These are phyloP conservation scores for Holothuria glaberrima DNA, from an alignment of 35 echinoderm and acorn worm species.

Conservation along the genomic window DNA sequence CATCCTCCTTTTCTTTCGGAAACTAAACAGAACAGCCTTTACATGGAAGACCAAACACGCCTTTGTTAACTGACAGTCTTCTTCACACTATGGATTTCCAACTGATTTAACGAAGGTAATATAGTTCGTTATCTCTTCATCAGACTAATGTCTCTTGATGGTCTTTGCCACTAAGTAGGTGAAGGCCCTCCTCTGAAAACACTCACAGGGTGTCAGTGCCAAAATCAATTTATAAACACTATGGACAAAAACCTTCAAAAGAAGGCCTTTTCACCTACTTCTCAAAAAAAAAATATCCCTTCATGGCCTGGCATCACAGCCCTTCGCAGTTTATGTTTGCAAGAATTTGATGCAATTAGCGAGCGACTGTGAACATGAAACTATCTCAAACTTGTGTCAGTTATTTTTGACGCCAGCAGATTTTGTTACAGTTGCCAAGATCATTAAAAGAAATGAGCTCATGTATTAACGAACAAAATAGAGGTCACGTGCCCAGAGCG, in stretches of 20 bases:
- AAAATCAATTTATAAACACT: conserved; percentile 35
- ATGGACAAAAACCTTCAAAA: conserved; percentile 3
- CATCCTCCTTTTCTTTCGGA: too few relatives aligned
- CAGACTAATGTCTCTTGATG: conserved; percentile 41
- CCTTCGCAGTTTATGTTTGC: conserved; percentile 34
- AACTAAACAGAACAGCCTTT: too few relatives aligned
- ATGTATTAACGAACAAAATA: conserved; percentile 51
- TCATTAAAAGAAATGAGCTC: conserved; percentile 20
- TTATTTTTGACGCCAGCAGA: conserved; percentile 32
- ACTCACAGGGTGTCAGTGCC: not conserved
- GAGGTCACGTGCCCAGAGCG: conserved; percentile 37
- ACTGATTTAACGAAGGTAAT: not conserved
- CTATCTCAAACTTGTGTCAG: not conserved
- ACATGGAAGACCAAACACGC: too few relatives aligned
- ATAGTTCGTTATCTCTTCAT: conserved; percentile 53
- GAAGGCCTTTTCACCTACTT: conserved; percentile 26
- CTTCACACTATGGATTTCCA: too few relatives aligned
- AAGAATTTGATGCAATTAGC: conserved; percentile 46
- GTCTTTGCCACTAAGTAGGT: conserved; percentile 34
- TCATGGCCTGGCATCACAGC: conserved; percentile 9
- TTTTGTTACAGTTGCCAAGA: conserved; percentile 59
- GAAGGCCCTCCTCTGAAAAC: not conserved
- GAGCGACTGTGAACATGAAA: conserved; percentile 25
- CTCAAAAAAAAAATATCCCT: not conserved
- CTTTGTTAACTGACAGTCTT: too few relatives aligned